phyloP scores from a whole-genome alignment of 2,113 vertebrate genomes.

The Xyrauchen texanus region DNA sequence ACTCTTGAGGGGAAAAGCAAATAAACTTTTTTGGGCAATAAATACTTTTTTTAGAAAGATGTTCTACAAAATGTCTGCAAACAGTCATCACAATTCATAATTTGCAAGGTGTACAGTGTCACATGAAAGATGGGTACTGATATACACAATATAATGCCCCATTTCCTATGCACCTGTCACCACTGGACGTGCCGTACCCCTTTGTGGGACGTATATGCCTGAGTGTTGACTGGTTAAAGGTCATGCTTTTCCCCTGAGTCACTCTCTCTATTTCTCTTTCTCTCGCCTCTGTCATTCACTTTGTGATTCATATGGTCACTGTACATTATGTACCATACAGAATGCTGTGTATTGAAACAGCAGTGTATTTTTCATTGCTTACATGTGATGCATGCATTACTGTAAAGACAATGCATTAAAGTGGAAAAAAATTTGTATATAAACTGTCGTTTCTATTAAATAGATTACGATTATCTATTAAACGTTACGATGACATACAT shows the following conservation, averaged over 20 bases:
- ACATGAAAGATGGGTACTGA: neutral
- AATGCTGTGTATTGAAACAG: neutral
- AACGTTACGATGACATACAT: too few species aligned
- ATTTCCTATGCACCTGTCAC: neutral
- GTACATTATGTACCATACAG: neutral
- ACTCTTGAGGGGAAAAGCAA: too few species aligned
- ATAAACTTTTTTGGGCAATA: too few species aligned
- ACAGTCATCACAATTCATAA: too few species aligned
- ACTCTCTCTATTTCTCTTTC: neutral
- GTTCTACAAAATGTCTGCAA: too few species aligned
- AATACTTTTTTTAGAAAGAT: too few species aligned
- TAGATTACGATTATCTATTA: too few species aligned
- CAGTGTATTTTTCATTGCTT: neutral
- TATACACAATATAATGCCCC: neutral
- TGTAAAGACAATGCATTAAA: neutral
- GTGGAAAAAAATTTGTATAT: neutral
- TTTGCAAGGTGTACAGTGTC: neutral
- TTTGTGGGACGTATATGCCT: neutral
- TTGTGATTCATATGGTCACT: constrained; percentile 38
- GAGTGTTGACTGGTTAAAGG: constrained; percentile 49
- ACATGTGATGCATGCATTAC: neutral
- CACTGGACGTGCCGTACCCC: neutral
- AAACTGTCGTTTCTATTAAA: neutral
- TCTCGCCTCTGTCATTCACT: constrained; percentile 1
- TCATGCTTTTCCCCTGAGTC: constrained; percentile 50